Evolutionary conservation across 92 coral and sea anemone species (phyloP).

Genomic region (Porites evermanni): DNA sequence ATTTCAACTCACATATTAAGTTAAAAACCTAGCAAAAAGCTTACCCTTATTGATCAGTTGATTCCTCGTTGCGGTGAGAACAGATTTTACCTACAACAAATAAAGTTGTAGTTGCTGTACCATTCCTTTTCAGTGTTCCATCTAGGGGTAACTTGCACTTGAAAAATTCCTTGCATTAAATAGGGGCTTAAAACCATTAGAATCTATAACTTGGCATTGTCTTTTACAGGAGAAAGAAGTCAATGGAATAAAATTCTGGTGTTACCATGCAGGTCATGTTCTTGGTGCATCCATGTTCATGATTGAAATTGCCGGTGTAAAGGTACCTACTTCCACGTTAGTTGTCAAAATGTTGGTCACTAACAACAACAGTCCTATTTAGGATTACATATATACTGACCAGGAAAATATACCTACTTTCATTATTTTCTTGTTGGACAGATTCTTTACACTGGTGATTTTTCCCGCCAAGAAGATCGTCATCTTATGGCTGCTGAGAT

Average conservation of each 20-base stretch:
- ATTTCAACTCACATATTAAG: no score
- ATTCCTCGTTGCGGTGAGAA: no score
- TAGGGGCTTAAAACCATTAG: no score
- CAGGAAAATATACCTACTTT: background rate
- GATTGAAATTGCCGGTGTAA: conserved; percentile 99
- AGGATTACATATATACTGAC: no score
- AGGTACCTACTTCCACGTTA: conserved; percentile 52
- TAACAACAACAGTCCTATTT: no score
- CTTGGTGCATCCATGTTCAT: conserved; percentile 98
- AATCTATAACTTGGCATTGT: background rate
- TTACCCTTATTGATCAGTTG: no score
- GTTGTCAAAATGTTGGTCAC: background rate
- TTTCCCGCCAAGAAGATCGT: conserved; percentile 96
- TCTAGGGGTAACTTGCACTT: no score
- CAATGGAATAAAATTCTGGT: conserved; percentile 99
- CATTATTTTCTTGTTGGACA: conserved; percentile 9
- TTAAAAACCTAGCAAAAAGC: no score
- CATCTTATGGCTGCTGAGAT: conserved; percentile 99
- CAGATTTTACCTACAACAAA: no score
- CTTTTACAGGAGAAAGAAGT: conserved; percentile 91
- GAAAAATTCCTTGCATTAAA: no score
- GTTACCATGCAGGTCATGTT: conserved; percentile 99
- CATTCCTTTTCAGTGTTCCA: no score
- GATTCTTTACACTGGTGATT: conserved; percentile 98
- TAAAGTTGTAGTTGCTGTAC: no score